Conservation (phyloP, 2,797 vertebrate genomes). For the Dipus sagitta region DNA sequence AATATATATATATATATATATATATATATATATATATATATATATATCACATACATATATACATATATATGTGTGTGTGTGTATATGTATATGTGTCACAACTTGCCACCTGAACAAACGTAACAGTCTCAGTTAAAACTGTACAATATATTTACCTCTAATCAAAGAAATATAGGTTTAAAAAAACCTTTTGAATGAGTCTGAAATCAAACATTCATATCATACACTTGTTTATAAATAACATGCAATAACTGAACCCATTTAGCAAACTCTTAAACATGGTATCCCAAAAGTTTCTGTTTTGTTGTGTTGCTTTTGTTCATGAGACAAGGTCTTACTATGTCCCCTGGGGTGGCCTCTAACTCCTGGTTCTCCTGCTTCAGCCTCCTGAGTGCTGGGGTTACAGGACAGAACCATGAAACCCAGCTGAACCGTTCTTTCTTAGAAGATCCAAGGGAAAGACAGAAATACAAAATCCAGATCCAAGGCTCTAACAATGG, state of each 20-base stretch:
- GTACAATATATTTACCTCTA: not conserved
- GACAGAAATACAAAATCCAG: slow-evolving; percentile 16
- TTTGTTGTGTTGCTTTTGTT: not conserved
- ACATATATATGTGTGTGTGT: not conserved
- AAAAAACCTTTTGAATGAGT: not conserved
- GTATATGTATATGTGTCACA: not conserved
- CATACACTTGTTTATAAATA: slow-evolving; percentile 18
- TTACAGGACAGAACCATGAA: not conserved
- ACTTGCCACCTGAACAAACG: not conserved
- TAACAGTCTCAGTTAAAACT: not conserved
- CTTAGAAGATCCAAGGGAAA: not conserved
- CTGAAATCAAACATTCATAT: slow-evolving; percentile 32
- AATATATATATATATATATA: not conserved
- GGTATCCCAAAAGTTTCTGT: not conserved
- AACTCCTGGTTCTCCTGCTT: not conserved
- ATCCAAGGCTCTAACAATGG: not conserved
- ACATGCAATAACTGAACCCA: not conserved
- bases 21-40: too few relatives aligned
- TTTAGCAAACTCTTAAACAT: slow-evolving; percentile 28
- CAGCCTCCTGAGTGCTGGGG: not conserved
- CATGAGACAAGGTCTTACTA: not conserved
- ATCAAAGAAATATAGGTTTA: not conserved
- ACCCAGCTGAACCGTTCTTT: not conserved
- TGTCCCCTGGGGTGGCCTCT: not conserved
- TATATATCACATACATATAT: not conserved